Conservation (phyloP, 2,888 invertebrate species). For the Chaetogeoica ovagalla region DNA sequence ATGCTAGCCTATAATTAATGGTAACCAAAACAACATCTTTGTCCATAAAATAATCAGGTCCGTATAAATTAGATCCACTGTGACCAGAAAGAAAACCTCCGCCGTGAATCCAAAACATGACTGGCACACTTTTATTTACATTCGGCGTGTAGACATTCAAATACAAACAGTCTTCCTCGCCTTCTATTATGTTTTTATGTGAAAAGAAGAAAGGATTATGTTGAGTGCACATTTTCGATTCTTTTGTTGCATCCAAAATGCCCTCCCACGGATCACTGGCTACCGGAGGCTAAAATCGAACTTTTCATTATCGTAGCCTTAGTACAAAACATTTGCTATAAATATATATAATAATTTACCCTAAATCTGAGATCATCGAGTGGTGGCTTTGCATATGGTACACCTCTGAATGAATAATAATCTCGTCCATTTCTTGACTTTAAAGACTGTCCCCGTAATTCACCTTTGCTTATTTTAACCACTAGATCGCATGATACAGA, state of each 20-base stretch:
- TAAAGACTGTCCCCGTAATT: constrained; percentile 58
- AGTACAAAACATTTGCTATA: no score
- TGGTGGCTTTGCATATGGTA: constrained; percentile 61
- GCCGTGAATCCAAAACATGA: constrained; percentile 54
- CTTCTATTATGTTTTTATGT: not conserved
- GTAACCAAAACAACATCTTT: constrained; percentile 43
- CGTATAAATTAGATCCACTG: constrained; percentile 4
- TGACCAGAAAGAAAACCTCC: constrained; percentile 49
- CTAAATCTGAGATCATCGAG: constrained; percentile 60
- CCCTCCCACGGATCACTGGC: constrained; percentile 41
- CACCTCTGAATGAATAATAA: constrained; percentile 59
- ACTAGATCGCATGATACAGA: constrained; percentile 54
- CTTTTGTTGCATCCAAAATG: constrained; percentile 34
- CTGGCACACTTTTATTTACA: constrained; percentile 35
- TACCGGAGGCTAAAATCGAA: constrained; percentile 18
- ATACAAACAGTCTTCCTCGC: constrained; percentile 53
- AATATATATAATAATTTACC: constrained; percentile 56
- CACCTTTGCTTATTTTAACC: constrained; percentile 58
- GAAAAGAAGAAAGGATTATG: constrained; percentile 13
- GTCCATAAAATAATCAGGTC: constrained; percentile 50
- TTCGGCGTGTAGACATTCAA: constrained; percentile 45
- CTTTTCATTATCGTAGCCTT: not conserved
- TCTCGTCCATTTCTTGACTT: constrained; percentile 57
- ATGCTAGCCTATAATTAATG: constrained; percentile 43
- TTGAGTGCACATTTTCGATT: constrained; percentile 34